Base-by-base conservation (phyloP, 2,797 vertebrate species). In the Catamblyrhynchus diadema region DNA sequence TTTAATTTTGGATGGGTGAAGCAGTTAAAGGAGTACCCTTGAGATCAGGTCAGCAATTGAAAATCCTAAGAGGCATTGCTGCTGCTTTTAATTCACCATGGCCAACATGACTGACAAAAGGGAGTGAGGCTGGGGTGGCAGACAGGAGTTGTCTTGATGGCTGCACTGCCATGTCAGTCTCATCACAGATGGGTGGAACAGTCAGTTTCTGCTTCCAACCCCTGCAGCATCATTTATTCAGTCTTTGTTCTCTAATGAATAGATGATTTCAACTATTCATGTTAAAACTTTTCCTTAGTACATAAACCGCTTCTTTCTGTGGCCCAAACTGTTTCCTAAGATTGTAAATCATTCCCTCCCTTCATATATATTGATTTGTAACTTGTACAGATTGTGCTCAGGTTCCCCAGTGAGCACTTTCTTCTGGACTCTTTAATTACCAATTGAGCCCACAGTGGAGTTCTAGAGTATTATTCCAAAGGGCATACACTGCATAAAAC, bases 391-490 rank as follows among this genome's bases (percentile, higher is more conserved):
- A 71, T 45, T 51, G 19, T 53, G 27, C 17, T 82, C 16, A 69
- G 0, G 3, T 23, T 93, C 60, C 81, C 37, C 50, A 85, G 67
- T 5, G 45, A 87, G 14, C 51, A 72, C 51, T 91, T 91, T 65
- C 47, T 83, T 86, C 42, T 57, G 35, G 22, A 81, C 61, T 66
- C 72, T 75, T 88, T 89, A 78, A 78, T 92, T 83, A 90, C 14
- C 51, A 61, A 60, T 10, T 0, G 7, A 80, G n/a, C 57, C 32
- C 28, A 57, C 16, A 45, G 37, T 57, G 32, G 53, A 51, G 24
- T 81, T 92, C 35, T 53, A 83, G 44, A 75, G 47, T 42, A 65
- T 37, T 56, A 72, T 45, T 71, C 79, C 20, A 6, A 69, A 70
- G 75, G 59, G 61, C 47, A 91, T 21, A 51, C 19, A 37, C n/a